A percentile compares a stretch with the other conserved stretches of the same genome.
phyloP scores from a whole-genome alignment of 2,113 vertebrate genomes.

The Prunella fulvescens region DNA sequence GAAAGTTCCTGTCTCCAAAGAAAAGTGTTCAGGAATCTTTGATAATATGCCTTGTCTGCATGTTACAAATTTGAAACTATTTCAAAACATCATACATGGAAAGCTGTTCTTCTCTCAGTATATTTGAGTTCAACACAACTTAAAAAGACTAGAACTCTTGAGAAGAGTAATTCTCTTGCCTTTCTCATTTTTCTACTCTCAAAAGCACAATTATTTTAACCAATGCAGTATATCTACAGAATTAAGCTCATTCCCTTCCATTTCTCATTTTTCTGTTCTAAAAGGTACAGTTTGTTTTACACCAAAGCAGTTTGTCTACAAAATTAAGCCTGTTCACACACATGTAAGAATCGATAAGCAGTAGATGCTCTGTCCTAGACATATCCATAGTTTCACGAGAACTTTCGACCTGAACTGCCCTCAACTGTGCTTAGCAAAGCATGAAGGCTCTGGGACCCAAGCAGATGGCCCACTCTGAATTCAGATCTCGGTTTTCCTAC shows the following conservation, averaged over 20 bases:
- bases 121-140: not conserved
- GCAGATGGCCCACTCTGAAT: rapidly evolving
- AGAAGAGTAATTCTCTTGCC: not conserved
- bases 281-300: not conserved
- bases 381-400: rapidly evolving
- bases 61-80: not conserved
- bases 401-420: not conserved
- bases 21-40: not conserved
- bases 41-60: not conserved
- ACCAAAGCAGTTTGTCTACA: not conserved
- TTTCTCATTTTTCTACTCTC: not conserved
- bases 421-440: not conserved
- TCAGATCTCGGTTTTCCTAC: not conserved
- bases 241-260: not conserved
- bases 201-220: not conserved
- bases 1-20: not conserved
- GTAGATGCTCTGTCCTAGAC: not conserved
- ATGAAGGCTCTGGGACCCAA: not conserved
- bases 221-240: not conserved
- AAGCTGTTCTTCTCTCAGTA: not conserved
- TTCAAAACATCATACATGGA: not conserved
- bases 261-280: not conserved
- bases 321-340: not conserved
- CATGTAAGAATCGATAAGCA: rapidly evolving
- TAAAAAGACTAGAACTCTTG: not conserved